phyloP scores from a whole-genome alignment of 2,888 invertebrate species.

The Drosophila paranaensis region DNA sequence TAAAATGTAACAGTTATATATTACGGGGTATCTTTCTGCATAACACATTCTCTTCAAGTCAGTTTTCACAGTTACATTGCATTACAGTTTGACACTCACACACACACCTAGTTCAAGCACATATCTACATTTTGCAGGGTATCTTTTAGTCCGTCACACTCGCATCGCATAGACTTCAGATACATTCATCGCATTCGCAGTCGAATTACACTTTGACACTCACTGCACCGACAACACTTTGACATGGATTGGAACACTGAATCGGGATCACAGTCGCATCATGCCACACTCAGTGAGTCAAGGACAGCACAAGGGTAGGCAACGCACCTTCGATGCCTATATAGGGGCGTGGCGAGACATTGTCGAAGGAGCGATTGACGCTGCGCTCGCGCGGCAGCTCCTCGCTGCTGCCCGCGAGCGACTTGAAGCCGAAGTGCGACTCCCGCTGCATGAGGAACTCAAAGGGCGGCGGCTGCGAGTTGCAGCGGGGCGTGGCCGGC shows the following conservation, averaged over 20 bases:
- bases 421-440: conserved; percentile 34
- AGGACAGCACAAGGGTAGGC: conserved; percentile 1
- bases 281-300: background rate
- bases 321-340: conserved; percentile 81
- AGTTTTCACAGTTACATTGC: background rate
- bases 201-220: background rate
- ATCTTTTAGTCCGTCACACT: background rate
- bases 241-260: background rate
- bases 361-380: conserved; percentile 79
- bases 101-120: background rate
- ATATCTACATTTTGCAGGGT: background rate
- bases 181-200: background rate
- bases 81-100: conserved; percentile 1
- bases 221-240: conserved; percentile 1
- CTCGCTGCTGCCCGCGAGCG: conserved; percentile 50
- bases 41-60: background rate
- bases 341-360: conserved; percentile 83
- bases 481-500: conserved; percentile 69
- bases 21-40: background rate
- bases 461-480: conserved; percentile 74
- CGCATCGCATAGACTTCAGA: background rate
- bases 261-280: no score
- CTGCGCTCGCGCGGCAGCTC: conserved; percentile 55
- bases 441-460: conserved; percentile 62
- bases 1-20: background rate